Evolutionary conservation across 2,888 invertebrate species (phyloP), one percentile per base, ranked within the genome.

Genomic region (Oligia strigilis): DNA sequence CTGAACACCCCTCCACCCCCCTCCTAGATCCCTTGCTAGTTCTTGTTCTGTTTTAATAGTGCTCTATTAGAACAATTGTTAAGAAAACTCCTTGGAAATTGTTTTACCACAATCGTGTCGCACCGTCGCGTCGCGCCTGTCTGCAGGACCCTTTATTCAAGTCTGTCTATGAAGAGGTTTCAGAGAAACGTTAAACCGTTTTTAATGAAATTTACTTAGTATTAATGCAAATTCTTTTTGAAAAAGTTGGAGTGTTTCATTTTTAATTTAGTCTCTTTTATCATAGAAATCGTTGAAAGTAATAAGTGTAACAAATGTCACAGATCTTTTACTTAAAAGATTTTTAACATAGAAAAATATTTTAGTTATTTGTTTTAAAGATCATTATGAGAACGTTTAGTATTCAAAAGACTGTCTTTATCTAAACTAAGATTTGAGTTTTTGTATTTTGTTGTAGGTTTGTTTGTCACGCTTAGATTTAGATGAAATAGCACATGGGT

Each of bases 251-350:
- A 40, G 67, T n/a, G 19, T 49, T 67, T 55, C 1, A 29, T 70
- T 29, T 72, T 49, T 46, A 58, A 60, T 66, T 82, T 60, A 55
- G 14, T 67, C 43, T 66, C 36, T 62, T 66, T 46, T 58, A 2
- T 64, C 14, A 58, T 49, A 77, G 19, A 65, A 23, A 43, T 19
- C 17, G 11, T 60, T 64, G 40, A 52, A 77, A 70, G n/a, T 60
- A 17, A 58, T 64, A 60, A 1, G 19, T 65, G 58, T 65, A 82
- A 82, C 43, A 60, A 52, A 70, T 82, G n/a, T 70, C 69, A 82
- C 73, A 69, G 77, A 77, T 77, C 0, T 67, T 52, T 49, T n/a
- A 52, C 17, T 52, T 17, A 36, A 46, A 67, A 67, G 6, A 2
- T n/a, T 62, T 40, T 40, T 23, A 13, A 14, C 1, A 55, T 19